Evolutionary conservation across 2,113 vertebrate genomes (phyloP).

Genomic region (Arvicanthis niloticus): DNA sequence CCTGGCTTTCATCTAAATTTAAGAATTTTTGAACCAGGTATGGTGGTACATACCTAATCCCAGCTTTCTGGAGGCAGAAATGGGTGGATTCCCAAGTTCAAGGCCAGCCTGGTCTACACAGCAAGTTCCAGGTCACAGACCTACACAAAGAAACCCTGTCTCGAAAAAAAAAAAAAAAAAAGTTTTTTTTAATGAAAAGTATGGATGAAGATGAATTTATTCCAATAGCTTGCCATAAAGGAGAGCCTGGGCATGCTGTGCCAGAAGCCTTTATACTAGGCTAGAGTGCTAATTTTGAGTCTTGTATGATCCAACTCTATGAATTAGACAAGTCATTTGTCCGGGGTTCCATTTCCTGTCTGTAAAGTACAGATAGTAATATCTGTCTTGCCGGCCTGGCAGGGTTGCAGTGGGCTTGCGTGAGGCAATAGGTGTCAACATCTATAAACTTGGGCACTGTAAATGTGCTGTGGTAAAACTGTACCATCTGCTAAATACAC

Average conservation of each 20-base stretch:
- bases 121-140: background rate
- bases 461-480: background rate
- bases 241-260: background rate
- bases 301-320: background rate
- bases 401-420: background rate
- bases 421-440: background rate
- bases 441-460: background rate
- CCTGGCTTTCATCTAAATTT: background rate
- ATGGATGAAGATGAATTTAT: background rate
- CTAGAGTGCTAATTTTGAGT: background rate
- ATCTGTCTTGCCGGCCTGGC: background rate
- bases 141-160: background rate
- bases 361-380: constrained; percentile 17
- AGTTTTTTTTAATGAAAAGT: background rate
- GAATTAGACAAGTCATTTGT: constrained; percentile 22
- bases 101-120: background rate
- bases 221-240: background rate
- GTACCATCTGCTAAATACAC: background rate
- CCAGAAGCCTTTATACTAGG: background rate
- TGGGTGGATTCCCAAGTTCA: background rate
- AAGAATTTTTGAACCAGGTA: background rate
- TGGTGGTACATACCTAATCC: background rate
- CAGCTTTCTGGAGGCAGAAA: background rate
- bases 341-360: constrained; percentile 41
- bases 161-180: background rate